Evolutionary conservation across 2,797 vertebrate species (phyloP).

Genomic region (Danio tinwini): DNA sequence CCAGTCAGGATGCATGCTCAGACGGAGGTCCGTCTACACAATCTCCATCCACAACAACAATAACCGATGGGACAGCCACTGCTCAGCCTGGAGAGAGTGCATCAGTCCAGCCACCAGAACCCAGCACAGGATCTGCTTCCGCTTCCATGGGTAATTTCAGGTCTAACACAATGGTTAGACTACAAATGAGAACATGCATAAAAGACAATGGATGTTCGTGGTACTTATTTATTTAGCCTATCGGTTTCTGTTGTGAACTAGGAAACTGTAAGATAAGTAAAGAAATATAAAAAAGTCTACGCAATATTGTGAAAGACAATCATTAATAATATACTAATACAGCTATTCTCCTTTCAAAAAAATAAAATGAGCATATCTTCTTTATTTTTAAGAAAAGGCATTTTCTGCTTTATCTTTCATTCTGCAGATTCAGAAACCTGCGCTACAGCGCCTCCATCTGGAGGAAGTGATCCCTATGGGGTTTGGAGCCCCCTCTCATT

Average conservation of each 20-base stretch:
- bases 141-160: conserved; percentile 74
- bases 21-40: conserved; percentile 72
- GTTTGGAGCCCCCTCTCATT: conserved; percentile 78
- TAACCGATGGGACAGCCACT: conserved; percentile 60
- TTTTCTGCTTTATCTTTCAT: conserved; percentile 2
- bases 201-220: neutral
- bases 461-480: conserved; percentile 77
- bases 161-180: neutral
- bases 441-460: conserved; percentile 74
- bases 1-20: conserved; percentile 81
- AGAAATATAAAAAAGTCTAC: neutral
- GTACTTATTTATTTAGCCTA: no score
- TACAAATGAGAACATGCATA: neutral
- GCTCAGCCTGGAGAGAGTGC: conserved; percentile 72
- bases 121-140: conserved; percentile 69
- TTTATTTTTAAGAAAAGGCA: neutral
- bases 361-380: neutral
- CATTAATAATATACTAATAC: neutral
- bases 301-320: neutral
- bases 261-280: no score
- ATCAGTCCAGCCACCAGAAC: conserved; percentile 69
- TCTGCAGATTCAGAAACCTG: conserved; percentile 76
- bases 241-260: no score
- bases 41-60: conserved; percentile 51
- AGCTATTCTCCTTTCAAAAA: neutral